phyloP scores from a whole-genome alignment of 1,140 invertebrate species.

The Melanaphis sacchari region DNA sequence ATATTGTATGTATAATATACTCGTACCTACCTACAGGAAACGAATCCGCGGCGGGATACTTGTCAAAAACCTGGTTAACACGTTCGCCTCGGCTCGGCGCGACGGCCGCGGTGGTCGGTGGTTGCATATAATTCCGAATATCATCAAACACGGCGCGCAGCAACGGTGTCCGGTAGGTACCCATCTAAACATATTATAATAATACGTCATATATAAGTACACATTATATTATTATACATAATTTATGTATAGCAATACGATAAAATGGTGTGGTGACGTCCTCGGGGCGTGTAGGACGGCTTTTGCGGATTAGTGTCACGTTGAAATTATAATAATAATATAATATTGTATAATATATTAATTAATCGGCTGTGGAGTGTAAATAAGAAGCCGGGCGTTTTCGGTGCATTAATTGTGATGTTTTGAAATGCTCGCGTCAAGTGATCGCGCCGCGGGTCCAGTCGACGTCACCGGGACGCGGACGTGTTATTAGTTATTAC shows the following conservation, averaged over 20 bases:
- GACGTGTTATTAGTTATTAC: conserved; percentile 24
- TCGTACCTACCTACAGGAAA: neutral
- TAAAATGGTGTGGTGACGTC: neutral
- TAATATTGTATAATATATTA: neutral
- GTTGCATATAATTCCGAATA: neutral
- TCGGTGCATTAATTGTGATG: conserved; percentile 21
- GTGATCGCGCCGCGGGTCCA: neutral
- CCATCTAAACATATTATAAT: neutral
- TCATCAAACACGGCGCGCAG: neutral
- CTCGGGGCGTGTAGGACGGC: neutral
- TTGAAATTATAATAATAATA: neutral
- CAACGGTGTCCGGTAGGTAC: neutral
- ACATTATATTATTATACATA: neutral
- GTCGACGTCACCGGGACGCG: neutral
- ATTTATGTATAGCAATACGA: neutral
- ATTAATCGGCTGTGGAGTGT: conserved; percentile 35
- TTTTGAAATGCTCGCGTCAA: neutral
- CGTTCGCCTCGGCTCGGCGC: conserved; percentile 22
- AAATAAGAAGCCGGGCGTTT: conserved; percentile 10
- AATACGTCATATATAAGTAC: neutral
- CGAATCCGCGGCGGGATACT: conserved; percentile 44
- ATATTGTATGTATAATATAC: neutral
- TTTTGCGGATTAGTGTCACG: conserved; percentile 32
- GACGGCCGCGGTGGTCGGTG: neutral
- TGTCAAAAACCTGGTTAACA: conserved; percentile 49